Base-by-base conservation (phyloP, 2,888 invertebrate genomes). In the Archaeoteleia sp. region DNA sequence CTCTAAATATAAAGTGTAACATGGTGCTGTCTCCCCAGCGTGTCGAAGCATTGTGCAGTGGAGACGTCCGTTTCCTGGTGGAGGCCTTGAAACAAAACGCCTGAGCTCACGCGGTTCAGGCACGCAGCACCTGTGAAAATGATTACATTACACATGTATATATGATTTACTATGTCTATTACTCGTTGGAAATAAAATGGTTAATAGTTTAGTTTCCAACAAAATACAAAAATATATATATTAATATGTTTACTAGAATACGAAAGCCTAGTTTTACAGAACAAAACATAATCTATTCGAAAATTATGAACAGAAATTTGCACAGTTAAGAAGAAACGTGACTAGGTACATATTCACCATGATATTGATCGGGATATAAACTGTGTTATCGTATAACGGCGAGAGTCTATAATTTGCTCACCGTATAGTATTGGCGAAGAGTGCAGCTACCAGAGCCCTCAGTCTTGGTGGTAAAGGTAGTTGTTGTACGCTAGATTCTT, bases 31-130 rank as follows among this genome's bases (percentile, higher is more conserved):
- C 76, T 96, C 96, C 67, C 93, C 92, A 70, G 95, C 95, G 82
- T 97, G 96, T 0, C 97, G 90, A 65, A 98, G 92, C 94, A 99
- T 98, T 51, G 98, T 99, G 87, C 99, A 99, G 87, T 98, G 97
- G 60, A 98, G 89, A 3, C 98, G 91, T 55, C 93, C 94, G 53
- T 92, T 91, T 67, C 91, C 91, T 14, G 91, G 88, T 1, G 97
- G 97, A 8, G 98, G 96, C 46, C 94, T 91, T 35, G 96, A 95
- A 25, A 98, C 97, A 87, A 98, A 98, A 71, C 95, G 94, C 55
- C 97, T 90, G 63, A 98, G 87, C 74, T 94, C 93, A 80, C 91
- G 91, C 9, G 92, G 89, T 83, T 96, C 95, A 34, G 98, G 98
- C 75, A 98, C 95, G 86, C 96, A 96, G 86, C 97, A 97, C 95